Percentiles rank a stretch among this genome's conserved stretches.
Conservation (phyloP, 2,797 vertebrate genomes). For the Poeciliopsis turneri region DNA sequence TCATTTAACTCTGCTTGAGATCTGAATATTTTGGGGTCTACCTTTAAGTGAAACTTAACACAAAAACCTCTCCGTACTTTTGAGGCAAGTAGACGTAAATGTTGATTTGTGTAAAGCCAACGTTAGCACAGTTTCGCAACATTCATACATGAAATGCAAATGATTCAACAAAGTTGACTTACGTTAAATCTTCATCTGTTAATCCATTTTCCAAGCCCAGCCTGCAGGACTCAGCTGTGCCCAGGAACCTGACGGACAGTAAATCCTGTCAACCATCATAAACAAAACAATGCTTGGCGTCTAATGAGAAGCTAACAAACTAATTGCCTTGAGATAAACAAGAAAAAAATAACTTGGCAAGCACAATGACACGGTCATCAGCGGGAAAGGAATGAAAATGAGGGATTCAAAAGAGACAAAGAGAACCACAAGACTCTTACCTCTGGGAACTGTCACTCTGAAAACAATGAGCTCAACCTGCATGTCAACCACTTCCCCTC, state of each 20-base stretch:
- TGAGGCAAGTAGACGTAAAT: background rate
- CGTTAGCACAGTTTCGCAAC: background rate
- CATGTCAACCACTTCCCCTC: slow-evolving; percentile 29
- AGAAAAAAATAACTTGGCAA: background rate
- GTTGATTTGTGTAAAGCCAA: background rate
- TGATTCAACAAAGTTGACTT: background rate
- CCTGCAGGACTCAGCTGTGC: background rate
- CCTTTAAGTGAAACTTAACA: background rate
- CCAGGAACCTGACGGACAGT: background rate
- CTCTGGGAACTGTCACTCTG: slow-evolving; percentile 26
- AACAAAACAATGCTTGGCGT: background rate
- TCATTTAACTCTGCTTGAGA: background rate
- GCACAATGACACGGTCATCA: slow-evolving; percentile 29
- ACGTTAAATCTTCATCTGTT: background rate
- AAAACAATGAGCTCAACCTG: slow-evolving; percentile 50
- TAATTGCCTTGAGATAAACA: background rate
- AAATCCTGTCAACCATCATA: background rate
- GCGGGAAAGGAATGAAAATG: slow-evolving; percentile 7
- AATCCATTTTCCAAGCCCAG: background rate
- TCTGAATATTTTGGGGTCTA: background rate
- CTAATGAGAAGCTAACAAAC: background rate
- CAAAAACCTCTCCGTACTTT: background rate
- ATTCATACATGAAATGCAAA: background rate
- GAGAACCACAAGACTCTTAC: slow-evolving; percentile 23
- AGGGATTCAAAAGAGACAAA: slow-evolving; percentile 15